Evolutionary conservation across 2,888 invertebrate genomes (phyloP).

Genomic region (Hedya salicella): DNA sequence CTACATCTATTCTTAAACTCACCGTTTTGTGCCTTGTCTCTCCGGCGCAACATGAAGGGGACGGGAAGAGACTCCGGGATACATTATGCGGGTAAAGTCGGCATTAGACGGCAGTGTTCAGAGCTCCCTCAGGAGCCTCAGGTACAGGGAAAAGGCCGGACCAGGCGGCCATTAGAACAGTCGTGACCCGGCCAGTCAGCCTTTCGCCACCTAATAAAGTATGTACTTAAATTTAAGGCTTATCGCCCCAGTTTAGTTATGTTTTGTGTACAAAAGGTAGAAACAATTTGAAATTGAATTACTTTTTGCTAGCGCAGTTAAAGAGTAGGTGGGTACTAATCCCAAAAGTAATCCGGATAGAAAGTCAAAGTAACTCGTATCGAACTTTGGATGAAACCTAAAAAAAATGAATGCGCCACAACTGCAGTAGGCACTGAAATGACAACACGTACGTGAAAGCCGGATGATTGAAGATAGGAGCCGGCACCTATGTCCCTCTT

Average conservation of each 20-base stretch:
- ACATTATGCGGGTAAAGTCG: conserved; percentile 18
- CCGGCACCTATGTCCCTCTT: too few species aligned
- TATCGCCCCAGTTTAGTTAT: conserved; percentile 30
- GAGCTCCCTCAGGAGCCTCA: conserved; percentile 48
- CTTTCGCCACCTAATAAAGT: conserved; percentile 61
- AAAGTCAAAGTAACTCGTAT: too few species aligned
- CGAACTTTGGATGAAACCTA: too few species aligned
- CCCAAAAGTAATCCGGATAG: too few species aligned
- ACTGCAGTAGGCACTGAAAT: too few species aligned
- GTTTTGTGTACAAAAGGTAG: neutral
- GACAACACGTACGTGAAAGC: too few species aligned
- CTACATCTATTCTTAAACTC: neutral
- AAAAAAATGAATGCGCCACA: too few species aligned
- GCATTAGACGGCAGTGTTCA: conserved; percentile 27
- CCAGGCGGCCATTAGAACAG: conserved; percentile 63
- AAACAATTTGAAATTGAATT: neutral
- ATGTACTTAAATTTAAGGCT: conserved; percentile 56
- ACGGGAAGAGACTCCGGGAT: neutral
- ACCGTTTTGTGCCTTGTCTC: neutral
- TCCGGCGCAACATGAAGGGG: conserved; percentile 1
- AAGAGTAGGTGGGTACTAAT: neutral
- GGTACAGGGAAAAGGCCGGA: conserved; percentile 72
- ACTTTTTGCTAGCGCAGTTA: neutral
- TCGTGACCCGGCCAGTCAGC: conserved; percentile 60
- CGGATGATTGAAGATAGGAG: too few species aligned